Base-by-base conservation (phyloP, 1,140 invertebrate species). In the Oppia nitens region DNA sequence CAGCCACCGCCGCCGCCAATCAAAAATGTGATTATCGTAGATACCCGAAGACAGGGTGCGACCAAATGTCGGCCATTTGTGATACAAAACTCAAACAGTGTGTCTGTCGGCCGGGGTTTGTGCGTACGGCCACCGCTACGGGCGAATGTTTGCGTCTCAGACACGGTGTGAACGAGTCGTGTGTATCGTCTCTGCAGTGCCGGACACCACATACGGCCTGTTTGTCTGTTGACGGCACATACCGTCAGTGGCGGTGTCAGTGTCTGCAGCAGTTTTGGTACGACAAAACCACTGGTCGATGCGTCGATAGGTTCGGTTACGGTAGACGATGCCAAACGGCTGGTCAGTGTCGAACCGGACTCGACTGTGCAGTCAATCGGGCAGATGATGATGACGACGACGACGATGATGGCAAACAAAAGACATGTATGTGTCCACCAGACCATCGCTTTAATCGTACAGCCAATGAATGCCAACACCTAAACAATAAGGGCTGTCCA, bases 401-500 rank as follows among this genome's bases (percentile, higher is more conserved):
- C 14, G 40, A 47, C 2, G 25, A 26, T 3, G 29, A 55, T 55
- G 28, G 21, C 12, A 40, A 12, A 40, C 20, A 2, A n/a, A 45
- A 11, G 9, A 9, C 20, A 11, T 20, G 17, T 20, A 24, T 11
- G 21, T 50, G 17, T n/a, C 17, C 48, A 50, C 12, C 28, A 6
- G 14, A 9, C 47, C 14, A 47, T 40, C 55, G 40, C n/a, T 23
- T 45, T 12, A 40, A 32, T 24, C 24, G 26, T 49, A 45, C 14
- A 23, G 28, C 9, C 9, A 14, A 47, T 47, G 55, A 20, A 56
- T 14, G 55, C 27, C 14, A 56, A 56, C 26, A 24, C 24, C 26
- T 48, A 17, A 49, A 49, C 47, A 57, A 2, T 2, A 48, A 47
- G 24, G 45, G 56, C 17, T 57, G 56, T 57, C 56, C 56, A 26